A percentile compares a stretch with the other conserved stretches of the same genome.
phyloP scores from a whole-genome alignment of 2,113 vertebrate genomes.

The Anser cygnoides region DNA sequence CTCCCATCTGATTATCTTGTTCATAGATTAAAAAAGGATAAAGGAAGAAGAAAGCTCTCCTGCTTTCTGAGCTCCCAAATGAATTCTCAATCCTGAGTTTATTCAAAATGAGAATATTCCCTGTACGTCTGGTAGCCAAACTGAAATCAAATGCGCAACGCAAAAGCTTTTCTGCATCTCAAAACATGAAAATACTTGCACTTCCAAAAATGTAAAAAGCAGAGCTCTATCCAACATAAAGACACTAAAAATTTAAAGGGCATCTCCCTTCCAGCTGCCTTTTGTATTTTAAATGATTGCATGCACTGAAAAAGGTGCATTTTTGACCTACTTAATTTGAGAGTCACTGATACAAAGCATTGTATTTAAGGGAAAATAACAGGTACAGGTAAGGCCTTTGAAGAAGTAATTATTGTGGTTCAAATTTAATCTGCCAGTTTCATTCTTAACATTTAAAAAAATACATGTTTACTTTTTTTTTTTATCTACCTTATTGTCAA shows the following conservation, averaged over 20 bases:
- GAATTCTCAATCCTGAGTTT: neutral
- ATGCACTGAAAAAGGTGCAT: neutral
- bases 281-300: neutral
- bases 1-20: neutral
- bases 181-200: neutral
- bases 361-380: neutral
- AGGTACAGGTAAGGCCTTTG: neutral
- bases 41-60: neutral
- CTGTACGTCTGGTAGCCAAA: neutral
- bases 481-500: neutral
- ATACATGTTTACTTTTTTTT: fast-evolving
- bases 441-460: neutral
- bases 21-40: neutral
- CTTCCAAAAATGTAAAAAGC: neutral
- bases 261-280: neutral
- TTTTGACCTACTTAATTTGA: neutral
- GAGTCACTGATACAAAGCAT: neutral
- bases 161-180: neutral
- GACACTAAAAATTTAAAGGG: neutral
- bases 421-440: neutral
- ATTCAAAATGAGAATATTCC: neutral
- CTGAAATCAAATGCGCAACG: neutral
- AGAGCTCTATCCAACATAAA: neutral
- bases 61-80: neutral
- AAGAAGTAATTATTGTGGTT: neutral